Evolutionary conservation across 2,113 vertebrate genomes (phyloP).

Genomic region (Clarias gariepinus): DNA sequence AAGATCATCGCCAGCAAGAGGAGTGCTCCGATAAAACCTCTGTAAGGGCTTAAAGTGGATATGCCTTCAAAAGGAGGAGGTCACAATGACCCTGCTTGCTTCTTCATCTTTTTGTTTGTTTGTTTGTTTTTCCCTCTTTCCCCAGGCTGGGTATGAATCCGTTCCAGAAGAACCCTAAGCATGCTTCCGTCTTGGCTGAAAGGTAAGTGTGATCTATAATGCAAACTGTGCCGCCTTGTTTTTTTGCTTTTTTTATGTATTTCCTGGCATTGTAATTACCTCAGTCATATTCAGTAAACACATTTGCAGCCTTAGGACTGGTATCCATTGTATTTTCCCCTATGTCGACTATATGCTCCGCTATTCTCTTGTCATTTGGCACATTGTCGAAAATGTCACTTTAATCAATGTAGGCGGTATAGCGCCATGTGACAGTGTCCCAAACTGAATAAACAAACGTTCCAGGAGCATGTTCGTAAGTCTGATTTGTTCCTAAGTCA

Average conservation of each 20-base stretch:
- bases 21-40: slow-evolving; percentile 87
- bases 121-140: background rate
- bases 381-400: no score
- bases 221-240: background rate
- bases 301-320: background rate
- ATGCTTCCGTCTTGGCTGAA: slow-evolving; percentile 87
- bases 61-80: no score
- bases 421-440: background rate
- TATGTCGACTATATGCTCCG: no score
- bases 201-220: slow-evolving; percentile 69
- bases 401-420: background rate
- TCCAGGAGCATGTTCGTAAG: no score
- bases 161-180: slow-evolving; percentile 94
- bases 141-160: slow-evolving; percentile 90
- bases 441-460: background rate
- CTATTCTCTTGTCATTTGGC: no score
- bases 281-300: background rate
- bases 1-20: slow-evolving; percentile 91
- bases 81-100: background rate
- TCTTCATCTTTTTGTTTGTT: background rate
- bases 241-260: background rate
- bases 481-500: no score
- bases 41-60: slow-evolving; percentile 70
- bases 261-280: background rate
- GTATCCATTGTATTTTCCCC: background rate